These are phyloP conservation scores for Ormyrus nitidulus DNA, from an alignment of 2,888 invertebrate species.

Conservation along the genomic window DNA sequence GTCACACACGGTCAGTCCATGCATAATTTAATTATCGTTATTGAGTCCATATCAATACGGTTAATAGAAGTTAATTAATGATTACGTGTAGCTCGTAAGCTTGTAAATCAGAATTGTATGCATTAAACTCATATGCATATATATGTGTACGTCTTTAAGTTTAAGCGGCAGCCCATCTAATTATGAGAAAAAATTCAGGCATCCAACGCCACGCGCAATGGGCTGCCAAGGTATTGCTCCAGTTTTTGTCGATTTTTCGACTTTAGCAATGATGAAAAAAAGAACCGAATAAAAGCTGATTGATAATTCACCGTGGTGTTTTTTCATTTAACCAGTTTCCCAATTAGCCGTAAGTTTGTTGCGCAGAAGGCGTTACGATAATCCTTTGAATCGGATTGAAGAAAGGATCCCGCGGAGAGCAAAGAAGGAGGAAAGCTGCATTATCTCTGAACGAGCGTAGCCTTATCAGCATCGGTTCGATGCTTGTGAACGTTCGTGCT, in stretches of 20 bases:
- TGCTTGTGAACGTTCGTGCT: slow-evolving; percentile 15
- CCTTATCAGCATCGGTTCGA: slow-evolving; percentile 32
- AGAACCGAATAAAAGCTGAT: slow-evolving; percentile 16
- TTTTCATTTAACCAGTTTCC: background rate
- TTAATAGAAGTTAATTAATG: slow-evolving; percentile 68
- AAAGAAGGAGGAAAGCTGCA: background rate
- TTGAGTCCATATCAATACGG: slow-evolving; percentile 70
- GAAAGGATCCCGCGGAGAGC: background rate
- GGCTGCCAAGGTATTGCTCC: slow-evolving; percentile 1
- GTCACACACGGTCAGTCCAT: slow-evolving; percentile 42
- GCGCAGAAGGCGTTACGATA: background rate
- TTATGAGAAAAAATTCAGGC: background rate
- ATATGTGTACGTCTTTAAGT: slow-evolving; percentile 11
- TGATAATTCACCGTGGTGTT: too few relatives aligned
- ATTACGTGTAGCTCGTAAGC: slow-evolving; percentile 62
- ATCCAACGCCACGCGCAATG: background rate
- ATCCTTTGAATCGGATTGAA: slow-evolving; percentile 3
- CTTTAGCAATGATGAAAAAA: slow-evolving; percentile 18
- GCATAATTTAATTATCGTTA: slow-evolving; percentile 69
- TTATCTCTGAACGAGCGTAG: background rate
- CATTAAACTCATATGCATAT: slow-evolving; percentile 18
- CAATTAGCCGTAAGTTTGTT: background rate
- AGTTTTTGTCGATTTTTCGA: slow-evolving; percentile 1
- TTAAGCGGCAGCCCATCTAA: slow-evolving; percentile 5
- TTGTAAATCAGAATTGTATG: slow-evolving; percentile 7